Percentiles rank a stretch among this genome's conserved stretches.
Conservation (phyloP, 1,140 invertebrate genomes). For the Drosophila grimshawi region DNA sequence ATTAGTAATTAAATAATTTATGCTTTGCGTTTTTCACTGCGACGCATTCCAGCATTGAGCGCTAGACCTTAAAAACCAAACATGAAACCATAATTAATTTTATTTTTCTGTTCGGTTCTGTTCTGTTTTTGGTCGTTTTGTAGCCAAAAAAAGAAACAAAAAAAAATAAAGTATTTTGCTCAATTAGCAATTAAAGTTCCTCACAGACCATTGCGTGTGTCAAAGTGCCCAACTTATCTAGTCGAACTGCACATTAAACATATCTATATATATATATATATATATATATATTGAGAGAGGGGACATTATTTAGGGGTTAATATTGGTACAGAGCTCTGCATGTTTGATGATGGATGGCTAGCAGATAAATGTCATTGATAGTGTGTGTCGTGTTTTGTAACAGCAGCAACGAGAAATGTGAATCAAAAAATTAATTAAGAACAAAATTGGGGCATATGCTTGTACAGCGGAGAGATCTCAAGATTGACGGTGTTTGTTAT, state of each 20-base stretch:
- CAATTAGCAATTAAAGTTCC: slow-evolving; percentile 76
- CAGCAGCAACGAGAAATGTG: not conserved
- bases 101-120: not conserved
- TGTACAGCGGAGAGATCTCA: not conserved
- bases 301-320: slow-evolving; percentile 42
- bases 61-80: slow-evolving; percentile 37
- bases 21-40: slow-evolving; percentile 67
- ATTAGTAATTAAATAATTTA: slow-evolving; percentile 83
- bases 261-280: not conserved
- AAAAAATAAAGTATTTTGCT: slow-evolving; percentile 57
- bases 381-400: slow-evolving; percentile 52
- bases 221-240: slow-evolving; percentile 27
- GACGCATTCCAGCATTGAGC: slow-evolving; percentile 18
- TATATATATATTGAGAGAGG: not conserved
- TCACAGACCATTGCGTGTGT: slow-evolving; percentile 62
- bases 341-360: slow-evolving; percentile 62
- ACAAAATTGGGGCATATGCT: too few species aligned
- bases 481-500: too few species aligned
- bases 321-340: slow-evolving; percentile 26
- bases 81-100: slow-evolving; percentile 61
- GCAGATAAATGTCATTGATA: slow-evolving; percentile 46
- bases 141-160: slow-evolving; percentile 36
- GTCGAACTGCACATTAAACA: not conserved
- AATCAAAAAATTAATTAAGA: not conserved
- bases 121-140: slow-evolving; percentile 33